Percentiles rank a stretch among this genome's conserved stretches.
These are phyloP conservation scores for Solea solea DNA, from an alignment of 2,113 vertebrate species.

Conservation along the genomic window DNA sequence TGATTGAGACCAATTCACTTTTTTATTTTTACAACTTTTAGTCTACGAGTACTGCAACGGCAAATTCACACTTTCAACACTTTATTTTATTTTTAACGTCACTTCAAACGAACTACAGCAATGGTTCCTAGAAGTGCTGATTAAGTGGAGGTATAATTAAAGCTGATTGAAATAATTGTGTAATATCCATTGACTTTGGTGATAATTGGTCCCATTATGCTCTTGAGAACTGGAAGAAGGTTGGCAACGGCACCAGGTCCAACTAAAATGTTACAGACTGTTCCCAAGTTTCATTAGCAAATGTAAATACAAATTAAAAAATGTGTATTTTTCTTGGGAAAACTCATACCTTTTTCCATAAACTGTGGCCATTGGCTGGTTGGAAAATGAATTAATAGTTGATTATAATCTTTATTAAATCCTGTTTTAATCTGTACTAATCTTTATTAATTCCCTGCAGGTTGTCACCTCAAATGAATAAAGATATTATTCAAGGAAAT, in stretches of 20 bases:
- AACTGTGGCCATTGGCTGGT: neutral
- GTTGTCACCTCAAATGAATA: constrained; percentile 29
- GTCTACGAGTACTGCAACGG: neutral
- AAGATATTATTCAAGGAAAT: constrained; percentile 22
- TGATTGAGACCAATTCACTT: no score
- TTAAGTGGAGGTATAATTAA: constrained; percentile 63
- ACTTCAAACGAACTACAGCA: constrained; percentile 3
- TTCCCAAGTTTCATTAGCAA: constrained; percentile 3
- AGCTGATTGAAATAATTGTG: constrained; percentile 63
- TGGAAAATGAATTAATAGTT: constrained; percentile 4
- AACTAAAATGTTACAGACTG: constrained; percentile 16
- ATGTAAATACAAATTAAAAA: neutral
- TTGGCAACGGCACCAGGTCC: constrained; percentile 14
- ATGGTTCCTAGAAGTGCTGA: constrained; percentile 14
- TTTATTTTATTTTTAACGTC: constrained; percentile 33
- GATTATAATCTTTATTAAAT: constrained; percentile 27
- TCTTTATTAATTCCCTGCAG: constrained; percentile 4
- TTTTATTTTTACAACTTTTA: no score
- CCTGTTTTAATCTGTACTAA: constrained; percentile 13
- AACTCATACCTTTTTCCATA: neutral
- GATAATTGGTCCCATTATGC: constrained; percentile 59
- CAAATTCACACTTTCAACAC: neutral
- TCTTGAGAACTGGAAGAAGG: constrained; percentile 50
- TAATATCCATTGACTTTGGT: constrained; percentile 48
- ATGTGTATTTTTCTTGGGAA: neutral